Evolutionary conservation across 92 coral and sea anemone species (phyloP), one percentile per base, ranked within the genome.

Genomic region (Actinernus sp.): DNA sequence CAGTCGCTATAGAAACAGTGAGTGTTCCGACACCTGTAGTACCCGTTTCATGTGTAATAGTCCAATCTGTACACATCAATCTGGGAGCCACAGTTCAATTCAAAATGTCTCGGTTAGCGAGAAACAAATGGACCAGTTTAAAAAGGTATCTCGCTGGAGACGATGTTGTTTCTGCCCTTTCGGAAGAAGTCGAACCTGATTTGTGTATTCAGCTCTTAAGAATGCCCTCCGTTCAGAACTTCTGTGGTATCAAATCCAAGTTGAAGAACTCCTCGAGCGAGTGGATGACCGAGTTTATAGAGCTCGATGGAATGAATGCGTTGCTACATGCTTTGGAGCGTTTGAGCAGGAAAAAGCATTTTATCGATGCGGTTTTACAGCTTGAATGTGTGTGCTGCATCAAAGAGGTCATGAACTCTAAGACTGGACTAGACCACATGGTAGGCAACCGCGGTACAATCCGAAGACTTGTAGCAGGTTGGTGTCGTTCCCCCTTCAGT

Each of bases 351-450:
- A 34, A 13, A 19, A 84, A 73, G 33, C 73, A 68, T 26, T 78
- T 91, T 26, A 58, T 73, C 18, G 82, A 83, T 54, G 72, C 97
- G 2, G 83, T 65, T 12, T 74, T 82, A 40, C 89, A 77, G n/a
- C 65, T 91, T 9, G 88, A 88, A 44, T 91, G 97, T 19, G 64
- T 74, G 18, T 73, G 78, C 37, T 91, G 97, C 18, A 91, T 91
- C 45, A 91, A 91, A 25, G 83, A 67, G 38, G 78, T 88, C 3
- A 73, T 91, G 86, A 91, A 88, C 71, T 91, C 93, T 10, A 56
- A 60, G 29, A 58, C 77, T 24, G 97, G 97, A 3, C 74, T 91
- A 17, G 80, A 79, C 16, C 76, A 75, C 49, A 83, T 91, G 97
- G 74, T 88, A 14, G 81, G 61, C 47, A 68, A 82, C 62, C 68